These are phyloP conservation scores for Drosophila bocqueti DNA, from an alignment of 1,140 invertebrate genomes.

Conservation along the genomic window DNA sequence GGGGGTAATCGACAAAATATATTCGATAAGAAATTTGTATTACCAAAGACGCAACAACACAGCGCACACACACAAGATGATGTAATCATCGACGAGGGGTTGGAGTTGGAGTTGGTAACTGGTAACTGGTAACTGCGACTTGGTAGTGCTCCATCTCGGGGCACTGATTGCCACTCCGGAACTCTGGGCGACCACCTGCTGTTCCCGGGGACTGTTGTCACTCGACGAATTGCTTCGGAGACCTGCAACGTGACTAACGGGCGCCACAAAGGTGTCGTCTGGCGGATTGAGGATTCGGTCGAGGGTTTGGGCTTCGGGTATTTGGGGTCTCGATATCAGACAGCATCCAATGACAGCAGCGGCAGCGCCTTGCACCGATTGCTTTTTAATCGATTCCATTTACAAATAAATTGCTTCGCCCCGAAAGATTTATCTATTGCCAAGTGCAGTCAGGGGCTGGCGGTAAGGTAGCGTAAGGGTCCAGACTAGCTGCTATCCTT, in stretches of 20 bases:
- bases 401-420: slow-evolving; percentile 84
- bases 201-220: slow-evolving; percentile 61
- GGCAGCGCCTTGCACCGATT: slow-evolving; percentile 70
- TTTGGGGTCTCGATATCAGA: slow-evolving; percentile 34
- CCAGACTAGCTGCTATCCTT: background rate
- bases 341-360: slow-evolving; percentile 45
- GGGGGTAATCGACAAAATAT: slow-evolving; percentile 84
- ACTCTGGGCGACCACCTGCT: slow-evolving; percentile 19
- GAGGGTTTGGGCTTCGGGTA: slow-evolving; percentile 1
- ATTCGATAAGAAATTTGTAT: slow-evolving; percentile 84
- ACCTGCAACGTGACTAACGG: slow-evolving; percentile 74
- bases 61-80: slow-evolving; percentile 65
- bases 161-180: slow-evolving; percentile 63
- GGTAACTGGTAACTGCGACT: background rate
- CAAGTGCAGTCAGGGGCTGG: slow-evolving; percentile 25
- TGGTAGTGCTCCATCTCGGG: slow-evolving; percentile 22
- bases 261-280: slow-evolving; percentile 81
- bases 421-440: slow-evolving; percentile 70
- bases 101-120: background rate
- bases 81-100: slow-evolving; percentile 76
- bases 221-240: slow-evolving; percentile 75
- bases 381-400: slow-evolving; percentile 85
- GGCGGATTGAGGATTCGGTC: slow-evolving; percentile 19
- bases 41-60: slow-evolving; percentile 34
- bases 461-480: background rate